Percentiles rank a stretch among this genome's conserved stretches.
Conservation (phyloP, 2,888 invertebrate species). For the Barypeithes pellucidus region DNA sequence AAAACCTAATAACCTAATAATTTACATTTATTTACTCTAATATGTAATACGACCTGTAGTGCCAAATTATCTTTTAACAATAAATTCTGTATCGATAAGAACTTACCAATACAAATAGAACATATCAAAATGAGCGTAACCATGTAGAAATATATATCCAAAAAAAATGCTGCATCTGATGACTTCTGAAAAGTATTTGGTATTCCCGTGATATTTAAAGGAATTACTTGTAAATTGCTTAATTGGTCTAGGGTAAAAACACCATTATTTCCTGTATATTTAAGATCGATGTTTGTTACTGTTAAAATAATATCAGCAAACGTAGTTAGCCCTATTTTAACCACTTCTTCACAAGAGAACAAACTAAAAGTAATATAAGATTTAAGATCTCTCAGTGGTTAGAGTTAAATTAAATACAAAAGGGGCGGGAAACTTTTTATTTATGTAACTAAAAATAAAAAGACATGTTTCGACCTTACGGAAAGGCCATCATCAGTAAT, state of each 20-base stretch:
- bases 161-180: background rate
- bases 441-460: no score
- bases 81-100: no score
- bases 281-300: constrained; percentile 65
- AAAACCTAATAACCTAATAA: no score
- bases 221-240: background rate
- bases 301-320: constrained; percentile 72
- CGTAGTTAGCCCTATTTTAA: constrained; percentile 68
- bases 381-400: no score
- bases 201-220: background rate
- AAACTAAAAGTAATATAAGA: constrained; percentile 66
- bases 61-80: no score
- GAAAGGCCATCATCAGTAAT: no score
- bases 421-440: no score
- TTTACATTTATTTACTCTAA: background rate
- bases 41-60: background rate
- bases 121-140: constrained; percentile 65
- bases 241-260: background rate
- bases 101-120: constrained; percentile 20
- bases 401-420: no score
- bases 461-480: no score
- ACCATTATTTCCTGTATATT: background rate
- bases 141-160: constrained; percentile 68
- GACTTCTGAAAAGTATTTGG: background rate
- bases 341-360: constrained; percentile 70